Percentiles rank a stretch among this genome's conserved stretches.
These are phyloP conservation scores for Mycalesis mineus DNA, from an alignment of 2,888 invertebrate species.

Conservation along the genomic window DNA sequence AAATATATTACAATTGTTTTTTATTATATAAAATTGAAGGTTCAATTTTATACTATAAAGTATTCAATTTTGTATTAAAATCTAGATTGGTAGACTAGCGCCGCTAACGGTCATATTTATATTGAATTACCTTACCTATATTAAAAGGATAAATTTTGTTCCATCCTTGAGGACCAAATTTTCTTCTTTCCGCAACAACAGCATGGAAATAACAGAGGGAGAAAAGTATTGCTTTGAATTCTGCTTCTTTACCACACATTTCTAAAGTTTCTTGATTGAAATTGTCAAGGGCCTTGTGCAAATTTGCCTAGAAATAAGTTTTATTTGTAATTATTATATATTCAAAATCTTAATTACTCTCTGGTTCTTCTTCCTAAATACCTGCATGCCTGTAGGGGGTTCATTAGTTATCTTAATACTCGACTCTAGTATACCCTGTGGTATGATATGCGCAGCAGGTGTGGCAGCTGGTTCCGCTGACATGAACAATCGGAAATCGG, in stretches of 20 bases:
- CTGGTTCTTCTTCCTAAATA: slow-evolving; percentile 24
- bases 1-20: too few relatives aligned
- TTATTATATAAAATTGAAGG: too few relatives aligned
- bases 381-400: slow-evolving; percentile 96
- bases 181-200: slow-evolving; percentile 93
- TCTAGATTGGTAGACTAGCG: too few relatives aligned
- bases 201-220: slow-evolving; percentile 97
- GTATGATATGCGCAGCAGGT: slow-evolving; percentile 93
- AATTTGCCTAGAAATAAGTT: slow-evolving; percentile 82
- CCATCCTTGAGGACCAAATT: slow-evolving; percentile 98
- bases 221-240: slow-evolving; percentile 96
- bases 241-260: slow-evolving; percentile 96
- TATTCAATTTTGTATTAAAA: too few relatives aligned
- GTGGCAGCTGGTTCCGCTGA: slow-evolving; percentile 96
- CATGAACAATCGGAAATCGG: slow-evolving; percentile 91
- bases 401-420: slow-evolving; percentile 99
- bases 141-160: slow-evolving; percentile 97
- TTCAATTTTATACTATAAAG: too few relatives aligned
- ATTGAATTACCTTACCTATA: slow-evolving; percentile 77
- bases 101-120: too few relatives aligned
- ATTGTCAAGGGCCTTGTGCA: slow-evolving; percentile 96
- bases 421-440: slow-evolving; percentile 95
- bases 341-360: neutral
- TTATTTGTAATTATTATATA: neutral
- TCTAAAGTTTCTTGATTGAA: slow-evolving; percentile 97